A percentile compares a stretch with the other conserved stretches of the same genome.
phyloP scores from a whole-genome alignment of 2,888 invertebrate genomes.

The Hedya salicella region DNA sequence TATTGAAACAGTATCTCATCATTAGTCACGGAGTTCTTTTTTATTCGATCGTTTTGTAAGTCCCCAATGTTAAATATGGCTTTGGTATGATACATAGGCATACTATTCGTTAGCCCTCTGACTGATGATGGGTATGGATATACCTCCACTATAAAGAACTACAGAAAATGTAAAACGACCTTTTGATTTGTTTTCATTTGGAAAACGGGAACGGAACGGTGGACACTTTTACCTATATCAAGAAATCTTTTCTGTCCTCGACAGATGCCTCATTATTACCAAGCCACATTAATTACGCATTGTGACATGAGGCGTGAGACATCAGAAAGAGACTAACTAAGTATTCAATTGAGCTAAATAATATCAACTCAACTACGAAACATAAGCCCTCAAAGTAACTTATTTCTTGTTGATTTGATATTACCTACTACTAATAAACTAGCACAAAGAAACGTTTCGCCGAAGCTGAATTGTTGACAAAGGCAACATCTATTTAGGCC shows the following conservation, averaged over 20 bases:
- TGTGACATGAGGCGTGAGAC: not conserved
- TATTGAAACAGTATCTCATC: too few relatives aligned
- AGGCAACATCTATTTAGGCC: constrained; percentile 11
- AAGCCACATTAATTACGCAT: not conserved
- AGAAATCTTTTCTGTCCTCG: not conserved
- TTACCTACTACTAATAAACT: constrained; percentile 18
- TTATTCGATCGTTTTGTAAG: too few relatives aligned
- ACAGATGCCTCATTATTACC: not conserved
- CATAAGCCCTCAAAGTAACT: constrained; percentile 16
- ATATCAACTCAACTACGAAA: constrained; percentile 20
- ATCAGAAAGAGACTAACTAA: not conserved
- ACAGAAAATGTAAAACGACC: too few relatives aligned
- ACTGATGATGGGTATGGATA: too few relatives aligned
- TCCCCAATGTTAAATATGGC: too few relatives aligned
- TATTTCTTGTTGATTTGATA: constrained; percentile 28
- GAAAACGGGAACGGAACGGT: too few relatives aligned
- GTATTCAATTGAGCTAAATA: constrained; percentile 3
- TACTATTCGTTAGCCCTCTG: too few relatives aligned
- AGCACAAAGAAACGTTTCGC: constrained; percentile 9
- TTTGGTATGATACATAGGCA: too few relatives aligned
- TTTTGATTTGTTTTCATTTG: too few relatives aligned
- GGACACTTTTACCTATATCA: too few relatives aligned
- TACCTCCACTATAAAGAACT: too few relatives aligned
- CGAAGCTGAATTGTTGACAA: constrained; percentile 5
- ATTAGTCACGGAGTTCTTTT: too few relatives aligned